phyloP scores from a whole-genome alignment of 2,888 invertebrate genomes.

The Scaptomyza polygonia region DNA sequence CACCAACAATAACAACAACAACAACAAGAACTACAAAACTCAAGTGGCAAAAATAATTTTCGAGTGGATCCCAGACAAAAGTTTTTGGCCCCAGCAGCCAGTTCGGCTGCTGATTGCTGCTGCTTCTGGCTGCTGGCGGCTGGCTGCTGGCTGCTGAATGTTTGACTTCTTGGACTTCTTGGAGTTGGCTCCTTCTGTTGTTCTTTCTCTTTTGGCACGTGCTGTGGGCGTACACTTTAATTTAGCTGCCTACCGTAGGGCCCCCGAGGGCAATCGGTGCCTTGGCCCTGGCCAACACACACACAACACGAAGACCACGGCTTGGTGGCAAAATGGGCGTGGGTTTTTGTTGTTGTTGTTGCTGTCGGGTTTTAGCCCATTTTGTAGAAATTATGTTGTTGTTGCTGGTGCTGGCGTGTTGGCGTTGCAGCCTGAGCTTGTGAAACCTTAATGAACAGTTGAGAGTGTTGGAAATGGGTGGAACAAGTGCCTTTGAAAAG shows the following conservation, averaged over 20 bases:
- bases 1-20: conserved; percentile 18
- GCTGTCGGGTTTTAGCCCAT: conserved; percentile 25
- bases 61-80: conserved; percentile 39
- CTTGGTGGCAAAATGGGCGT: conserved; percentile 67
- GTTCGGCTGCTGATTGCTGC: conserved; percentile 27
- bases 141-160: neutral
- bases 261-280: conserved; percentile 26
- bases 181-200: conserved; percentile 33
- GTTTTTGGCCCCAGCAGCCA: conserved; percentile 65
- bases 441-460: conserved; percentile 5
- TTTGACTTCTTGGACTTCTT: conserved; percentile 52
- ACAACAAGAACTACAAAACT: conserved; percentile 32
- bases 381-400: conserved; percentile 58
- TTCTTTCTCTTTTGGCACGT: conserved; percentile 54
- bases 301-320: conserved; percentile 5
- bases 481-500: neutral
- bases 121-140: neutral
- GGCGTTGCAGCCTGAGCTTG: neutral
- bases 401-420: neutral
- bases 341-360: conserved; percentile 46
- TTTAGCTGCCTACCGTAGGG: conserved; percentile 58
- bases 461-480: neutral
- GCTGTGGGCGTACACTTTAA: conserved; percentile 72
- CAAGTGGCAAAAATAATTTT: conserved; percentile 63
- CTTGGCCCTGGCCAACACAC: conserved; percentile 12